Conservation (phyloP, 2,888 invertebrate genomes). For the Eumerus sabulonum region DNA sequence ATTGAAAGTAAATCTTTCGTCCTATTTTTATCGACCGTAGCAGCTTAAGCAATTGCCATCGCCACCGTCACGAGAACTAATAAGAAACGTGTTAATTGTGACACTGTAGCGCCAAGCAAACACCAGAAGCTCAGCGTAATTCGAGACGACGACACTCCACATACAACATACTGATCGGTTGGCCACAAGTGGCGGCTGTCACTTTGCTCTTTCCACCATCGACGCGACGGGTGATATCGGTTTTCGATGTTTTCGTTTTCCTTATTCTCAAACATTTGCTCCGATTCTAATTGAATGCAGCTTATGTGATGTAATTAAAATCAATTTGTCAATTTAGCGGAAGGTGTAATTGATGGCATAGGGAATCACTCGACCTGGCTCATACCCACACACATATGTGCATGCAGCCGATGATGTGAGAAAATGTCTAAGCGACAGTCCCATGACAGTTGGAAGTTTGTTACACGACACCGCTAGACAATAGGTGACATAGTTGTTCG, state of each 20-base stretch:
- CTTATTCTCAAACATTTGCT: constrained; percentile 33
- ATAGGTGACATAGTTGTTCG: too few relatives aligned
- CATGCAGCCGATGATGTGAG: constrained; percentile 30
- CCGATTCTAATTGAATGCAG: constrained; percentile 61
- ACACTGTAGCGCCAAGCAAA: constrained; percentile 14
- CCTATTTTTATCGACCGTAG: too few relatives aligned
- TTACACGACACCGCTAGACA: constrained; percentile 23
- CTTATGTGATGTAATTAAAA: constrained; percentile 66
- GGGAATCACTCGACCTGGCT: constrained; percentile 43
- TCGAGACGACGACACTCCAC: neutral
- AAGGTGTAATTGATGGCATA: constrained; percentile 66
- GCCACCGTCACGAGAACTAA: neutral
- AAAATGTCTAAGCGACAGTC: constrained; percentile 32
- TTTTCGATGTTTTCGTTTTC: constrained; percentile 8
- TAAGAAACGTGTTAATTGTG: constrained; percentile 13
- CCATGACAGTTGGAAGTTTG: constrained; percentile 52
- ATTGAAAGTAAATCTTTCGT: too few relatives aligned
- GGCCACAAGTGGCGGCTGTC: constrained; percentile 18
- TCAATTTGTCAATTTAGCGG: constrained; percentile 68
- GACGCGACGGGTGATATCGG: constrained; percentile 1
- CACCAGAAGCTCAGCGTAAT: constrained; percentile 8
- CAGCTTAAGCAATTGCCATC: too few relatives aligned
- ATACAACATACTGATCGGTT: too few relatives aligned
- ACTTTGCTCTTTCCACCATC: constrained; percentile 26
- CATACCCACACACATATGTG: constrained; percentile 14